Base-by-base conservation (phyloP, 2,888 invertebrate species). In the Phorcus lineatus region DNA sequence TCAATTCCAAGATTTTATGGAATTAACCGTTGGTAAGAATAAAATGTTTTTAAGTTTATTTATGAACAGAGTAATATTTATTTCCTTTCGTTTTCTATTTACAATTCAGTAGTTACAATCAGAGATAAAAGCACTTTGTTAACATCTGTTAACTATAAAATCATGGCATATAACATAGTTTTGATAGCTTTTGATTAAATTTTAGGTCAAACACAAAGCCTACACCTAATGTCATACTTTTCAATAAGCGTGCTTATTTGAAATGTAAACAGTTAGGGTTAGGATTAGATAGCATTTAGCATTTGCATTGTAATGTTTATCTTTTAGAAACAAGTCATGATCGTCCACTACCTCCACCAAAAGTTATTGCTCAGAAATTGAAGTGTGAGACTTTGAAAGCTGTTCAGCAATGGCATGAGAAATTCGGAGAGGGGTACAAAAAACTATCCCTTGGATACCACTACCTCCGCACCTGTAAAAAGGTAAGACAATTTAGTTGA, bases 261-360 rank as follows among this genome's bases (percentile, higher is more conserved):
- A n/a, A n/a, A n/a, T n/a, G n/a, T n/a, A n/a, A n/a, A n/a, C n/a
- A n/a, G n/a, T n/a, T n/a, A n/a, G n/a, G n/a, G n/a, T n/a, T n/a
- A n/a, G n/a, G n/a, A n/a, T n/a, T n/a, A n/a, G n/a, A n/a, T n/a
- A n/a, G n/a, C n/a, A n/a, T n/a, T n/a, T n/a, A n/a, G n/a, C n/a
- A n/a, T n/a, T n/a, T n/a, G n/a, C n/a, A n/a, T n/a, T n/a, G 4
- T 36, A 36, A 16, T 36, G 36, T 47, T 47, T 47, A 47, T 47
- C 11, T 47, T 4, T 11, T 13, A 91, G 92, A 89, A 83, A 93
- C 92, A 19, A 92, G 94, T 82, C 88, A 90, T 24, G 89, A 93
- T 2, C 89, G 91, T 24, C 93, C 93, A 19, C 90, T 95, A n/a
- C 95, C 95, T 1, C 93, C 93, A 54, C 95, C 95, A 2, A 90